Base-by-base conservation (phyloP, 2,113 vertebrate species). In the Blennius ocellaris region DNA sequence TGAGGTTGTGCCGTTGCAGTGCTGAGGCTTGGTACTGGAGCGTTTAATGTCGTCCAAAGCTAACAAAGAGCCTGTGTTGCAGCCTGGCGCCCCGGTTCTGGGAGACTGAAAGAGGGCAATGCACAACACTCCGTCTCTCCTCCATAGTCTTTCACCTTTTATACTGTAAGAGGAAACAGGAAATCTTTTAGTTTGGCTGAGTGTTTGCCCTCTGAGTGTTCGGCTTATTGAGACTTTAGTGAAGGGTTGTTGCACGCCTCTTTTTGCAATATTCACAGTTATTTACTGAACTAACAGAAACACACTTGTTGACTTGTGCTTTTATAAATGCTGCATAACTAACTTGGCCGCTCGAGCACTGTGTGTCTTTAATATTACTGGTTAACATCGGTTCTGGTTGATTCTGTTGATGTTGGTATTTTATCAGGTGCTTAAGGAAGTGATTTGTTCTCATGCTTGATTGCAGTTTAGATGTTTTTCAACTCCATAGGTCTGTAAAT, bases 31-130 rank as follows among this genome's bases (percentile, higher is more conserved):
- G 85, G 85, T 89, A 87, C 83, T 90, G 87, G 72, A 87, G 83
- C 87, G 83, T 92, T 92, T 89, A 89, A 92, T 86, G 83, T 81
- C 66, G 16, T 90, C 89, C 87, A 89, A 86, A 84, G 81, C 88
- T 80, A 87, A 90, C 88, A 93, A 91, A 88, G 88, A 76, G 85
- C 75, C 82, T 87, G 88, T 92, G 89, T 91, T 89, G 85, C 61
- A 85, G 81, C 69, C 64, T 73, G 78, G 80, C 80, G 76, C 87
- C 82, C 87, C 15, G 86, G 86, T 93, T 93, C 81, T 89, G 89
- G 89, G 84, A 90, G 87, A 89, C 77, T 90, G 86, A 78, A 85
- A 78, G 78, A 78, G 84, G 88, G 83, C 85, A 88, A 82, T 73
- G 80, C 74, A 56, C 44, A 79, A 81, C 79, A 73, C 76, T 87